These are phyloP conservation scores for Arbacia lixula DNA, from an alignment of 53 echinoderm and acorn worm species.

Conservation along the genomic window DNA sequence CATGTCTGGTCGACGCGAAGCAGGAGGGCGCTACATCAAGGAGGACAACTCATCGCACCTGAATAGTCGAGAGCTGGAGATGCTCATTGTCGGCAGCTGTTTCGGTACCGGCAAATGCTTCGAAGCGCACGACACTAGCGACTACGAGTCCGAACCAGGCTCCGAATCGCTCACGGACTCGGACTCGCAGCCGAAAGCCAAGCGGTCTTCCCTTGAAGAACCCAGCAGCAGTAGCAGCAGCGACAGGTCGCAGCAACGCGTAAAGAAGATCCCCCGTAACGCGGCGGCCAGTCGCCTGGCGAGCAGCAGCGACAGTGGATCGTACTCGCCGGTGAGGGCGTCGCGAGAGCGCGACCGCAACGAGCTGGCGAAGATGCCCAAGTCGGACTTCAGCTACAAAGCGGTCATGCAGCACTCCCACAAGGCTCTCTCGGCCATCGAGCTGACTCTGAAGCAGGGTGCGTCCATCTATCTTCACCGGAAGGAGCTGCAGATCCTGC, in stretches of 20 bases:
- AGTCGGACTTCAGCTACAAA: slow-evolving; percentile 41
- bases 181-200: slow-evolving; percentile 14
- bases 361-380: slow-evolving; percentile 51
- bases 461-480: slow-evolving; percentile 39
- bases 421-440: slow-evolving; percentile 42
- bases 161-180: slow-evolving; percentile 41
- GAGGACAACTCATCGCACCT: slow-evolving; percentile 44
- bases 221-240: neutral
- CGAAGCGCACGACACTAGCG: slow-evolving; percentile 41
- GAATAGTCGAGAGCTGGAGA: slow-evolving; percentile 47
- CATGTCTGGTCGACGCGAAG: neutral
- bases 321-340: slow-evolving; percentile 50
- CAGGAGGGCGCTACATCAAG: neutral
- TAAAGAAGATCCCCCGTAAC: neutral
- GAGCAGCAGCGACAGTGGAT: slow-evolving; percentile 1
- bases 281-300: slow-evolving; percentile 29
- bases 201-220: slow-evolving; percentile 13
- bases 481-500: slow-evolving; percentile 23
- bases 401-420: slow-evolving; percentile 43
- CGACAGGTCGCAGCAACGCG: neutral
- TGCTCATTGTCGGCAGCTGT: slow-evolving; percentile 47
- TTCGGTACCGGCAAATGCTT: slow-evolving; percentile 41
- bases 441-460: slow-evolving; percentile 14
- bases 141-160: slow-evolving; percentile 42
- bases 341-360: slow-evolving; percentile 25